phyloP scores from a whole-genome alignment of 2,888 invertebrate species.

The Lasioglossum oenotherae region DNA sequence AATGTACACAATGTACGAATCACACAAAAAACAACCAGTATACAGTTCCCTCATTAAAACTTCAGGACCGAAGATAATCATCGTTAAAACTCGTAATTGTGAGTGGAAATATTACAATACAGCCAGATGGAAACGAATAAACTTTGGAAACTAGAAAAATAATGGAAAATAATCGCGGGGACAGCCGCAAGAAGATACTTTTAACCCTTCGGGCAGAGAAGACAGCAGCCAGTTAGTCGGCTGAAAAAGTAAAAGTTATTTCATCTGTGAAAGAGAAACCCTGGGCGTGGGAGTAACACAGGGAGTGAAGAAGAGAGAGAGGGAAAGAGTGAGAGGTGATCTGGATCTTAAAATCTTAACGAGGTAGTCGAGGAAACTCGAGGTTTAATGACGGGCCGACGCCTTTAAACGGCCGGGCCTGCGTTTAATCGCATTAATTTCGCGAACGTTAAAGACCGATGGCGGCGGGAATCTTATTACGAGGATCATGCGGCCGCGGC shows the following conservation, averaged over 20 bases:
- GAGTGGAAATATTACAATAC: background rate
- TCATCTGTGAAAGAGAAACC: background rate
- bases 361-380: slow-evolving; percentile 11
- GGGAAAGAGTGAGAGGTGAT: background rate
- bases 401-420: background rate
- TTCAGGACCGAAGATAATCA: background rate
- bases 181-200: background rate
- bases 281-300: background rate
- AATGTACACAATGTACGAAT: too few species aligned
- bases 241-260: slow-evolving; percentile 15
- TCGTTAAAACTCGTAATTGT: background rate
- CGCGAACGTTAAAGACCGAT: slow-evolving; percentile 19
- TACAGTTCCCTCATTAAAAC: background rate
- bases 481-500: background rate
- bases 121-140: background rate
- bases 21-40: background rate
- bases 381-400: background rate
- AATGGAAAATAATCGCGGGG: background rate
- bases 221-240: background rate
- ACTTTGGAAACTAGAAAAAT: background rate
- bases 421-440: slow-evolving; percentile 30
- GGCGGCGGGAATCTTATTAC: slow-evolving; percentile 25
- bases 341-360: slow-evolving; percentile 1
- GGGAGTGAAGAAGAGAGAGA: background rate
- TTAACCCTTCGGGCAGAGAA: background rate